phyloP scores from a whole-genome alignment of 2,888 invertebrate genomes.

The Chironomus tentans region DNA sequence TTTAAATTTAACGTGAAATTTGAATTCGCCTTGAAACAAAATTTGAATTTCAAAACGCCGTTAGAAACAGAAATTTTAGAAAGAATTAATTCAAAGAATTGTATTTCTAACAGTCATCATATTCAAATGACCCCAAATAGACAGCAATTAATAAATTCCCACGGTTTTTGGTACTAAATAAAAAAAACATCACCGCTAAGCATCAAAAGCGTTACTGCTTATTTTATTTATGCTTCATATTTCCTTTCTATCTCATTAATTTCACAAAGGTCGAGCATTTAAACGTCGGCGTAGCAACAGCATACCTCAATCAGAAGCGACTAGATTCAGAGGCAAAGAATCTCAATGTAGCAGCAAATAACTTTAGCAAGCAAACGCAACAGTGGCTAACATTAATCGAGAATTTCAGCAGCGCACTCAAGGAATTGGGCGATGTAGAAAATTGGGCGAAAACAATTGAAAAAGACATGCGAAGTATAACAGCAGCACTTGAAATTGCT shows the following conservation, averaged over 20 bases:
- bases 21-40: no score
- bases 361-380: constrained; percentile 92
- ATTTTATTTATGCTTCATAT: background rate
- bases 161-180: no score
- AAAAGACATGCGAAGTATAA: constrained; percentile 86
- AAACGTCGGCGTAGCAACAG: constrained; percentile 96
- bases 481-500: constrained; percentile 85
- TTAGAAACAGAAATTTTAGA: no score
- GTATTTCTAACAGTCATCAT: no score
- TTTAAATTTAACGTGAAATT: no score
- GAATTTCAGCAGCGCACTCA: constrained; percentile 74
- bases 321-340: constrained; percentile 96
- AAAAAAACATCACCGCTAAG: no score
- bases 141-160: no score
- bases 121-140: no score
- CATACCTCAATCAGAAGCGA: constrained; percentile 95
- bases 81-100: no score
- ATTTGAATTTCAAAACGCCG: no score
- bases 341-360: constrained; percentile 84
- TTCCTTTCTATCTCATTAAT: background rate
- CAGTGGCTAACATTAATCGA: constrained; percentile 93
- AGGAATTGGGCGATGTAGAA: constrained; percentile 97
- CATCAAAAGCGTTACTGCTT: no score
- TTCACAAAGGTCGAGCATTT: constrained; percentile 73
- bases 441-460: constrained; percentile 98